Evolutionary conservation across 2,797 vertebrate genomes (phyloP).

Genomic region (Hyperoplus immaculatus): DNA sequence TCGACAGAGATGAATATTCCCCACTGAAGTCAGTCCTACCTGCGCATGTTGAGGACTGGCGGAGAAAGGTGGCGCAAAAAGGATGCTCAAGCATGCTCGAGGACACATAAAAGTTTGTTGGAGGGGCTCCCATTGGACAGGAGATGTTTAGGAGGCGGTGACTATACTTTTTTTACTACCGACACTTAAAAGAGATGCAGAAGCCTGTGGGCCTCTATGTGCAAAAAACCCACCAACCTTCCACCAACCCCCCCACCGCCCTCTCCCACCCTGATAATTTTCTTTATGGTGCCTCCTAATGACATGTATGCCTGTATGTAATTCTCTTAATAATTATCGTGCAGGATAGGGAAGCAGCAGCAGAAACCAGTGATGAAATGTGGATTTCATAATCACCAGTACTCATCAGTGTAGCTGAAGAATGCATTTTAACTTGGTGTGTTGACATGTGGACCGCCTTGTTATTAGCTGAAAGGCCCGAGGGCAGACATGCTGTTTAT

Average conservation of each 20-base stretch:
- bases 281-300: slow-evolving; percentile 80
- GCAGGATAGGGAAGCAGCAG: slow-evolving; percentile 51
- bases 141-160: slow-evolving; percentile 76
- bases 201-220: slow-evolving; percentile 70
- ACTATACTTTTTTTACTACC: slow-evolving; percentile 86
- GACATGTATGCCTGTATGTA: slow-evolving; percentile 79
- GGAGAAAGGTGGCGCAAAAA: slow-evolving; percentile 40
- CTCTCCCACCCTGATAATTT: slow-evolving; percentile 4
- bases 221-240: slow-evolving; percentile 21
- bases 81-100: slow-evolving; percentile 77
- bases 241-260: slow-evolving; percentile 30
- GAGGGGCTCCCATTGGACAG: slow-evolving; percentile 81
- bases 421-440: slow-evolving; percentile 55
- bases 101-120: slow-evolving; percentile 80
- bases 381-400: slow-evolving; percentile 68
- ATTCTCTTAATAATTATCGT: slow-evolving; percentile 82
- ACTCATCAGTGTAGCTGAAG: slow-evolving; percentile 53
- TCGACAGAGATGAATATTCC: slow-evolving; percentile 54
- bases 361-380: slow-evolving; percentile 63
- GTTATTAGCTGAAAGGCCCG: slow-evolving; percentile 67
- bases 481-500: slow-evolving; percentile 59
- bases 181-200: slow-evolving; percentile 80
- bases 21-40: slow-evolving; percentile 73
- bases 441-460: slow-evolving; percentile 66
- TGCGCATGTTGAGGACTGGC: slow-evolving; percentile 80